phyloP scores from a whole-genome alignment of 1,140 invertebrate genomes.

The Diplogasteroides magnus region DNA sequence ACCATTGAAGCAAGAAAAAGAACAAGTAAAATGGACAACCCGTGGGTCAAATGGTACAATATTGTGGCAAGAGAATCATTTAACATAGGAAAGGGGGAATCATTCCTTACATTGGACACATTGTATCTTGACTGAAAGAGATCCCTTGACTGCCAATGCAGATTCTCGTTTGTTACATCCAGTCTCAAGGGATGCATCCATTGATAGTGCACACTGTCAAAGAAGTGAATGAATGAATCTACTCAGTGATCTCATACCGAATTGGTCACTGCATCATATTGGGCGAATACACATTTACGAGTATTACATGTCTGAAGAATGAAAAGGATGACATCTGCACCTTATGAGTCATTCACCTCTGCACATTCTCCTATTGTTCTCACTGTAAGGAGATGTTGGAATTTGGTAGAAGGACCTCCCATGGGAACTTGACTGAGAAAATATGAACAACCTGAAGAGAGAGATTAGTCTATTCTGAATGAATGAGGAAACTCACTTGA shows the following conservation, averaged over 20 bases:
- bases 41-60: too few relatives aligned
- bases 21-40: too few relatives aligned
- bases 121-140: not conserved
- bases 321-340: too few relatives aligned
- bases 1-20: too few relatives aligned
- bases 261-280: slow-evolving; percentile 44
- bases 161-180: not conserved
- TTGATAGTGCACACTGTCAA: not conserved
- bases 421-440: slow-evolving; percentile 36
- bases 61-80: too few relatives aligned
- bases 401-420: slow-evolving; percentile 26
- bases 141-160: not conserved
- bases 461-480: slow-evolving; percentile 1
- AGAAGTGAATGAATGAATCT: too few relatives aligned
- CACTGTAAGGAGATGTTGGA: slow-evolving; percentile 33
- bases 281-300: slow-evolving; percentile 42
- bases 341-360: too few relatives aligned
- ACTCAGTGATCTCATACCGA: too few relatives aligned
- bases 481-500: slow-evolving; percentile 34
- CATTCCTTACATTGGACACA: not conserved
- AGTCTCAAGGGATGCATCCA: not conserved
- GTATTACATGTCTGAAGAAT: slow-evolving; percentile 27
- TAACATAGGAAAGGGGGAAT: too few relatives aligned
- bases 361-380: slow-evolving; percentile 48
- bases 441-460: slow-evolving; percentile 51